A percentile compares a stretch with the other conserved stretches of the same genome.
phyloP scores from a whole-genome alignment of 1,140 invertebrate species.

The Trachelipus rathkii region DNA sequence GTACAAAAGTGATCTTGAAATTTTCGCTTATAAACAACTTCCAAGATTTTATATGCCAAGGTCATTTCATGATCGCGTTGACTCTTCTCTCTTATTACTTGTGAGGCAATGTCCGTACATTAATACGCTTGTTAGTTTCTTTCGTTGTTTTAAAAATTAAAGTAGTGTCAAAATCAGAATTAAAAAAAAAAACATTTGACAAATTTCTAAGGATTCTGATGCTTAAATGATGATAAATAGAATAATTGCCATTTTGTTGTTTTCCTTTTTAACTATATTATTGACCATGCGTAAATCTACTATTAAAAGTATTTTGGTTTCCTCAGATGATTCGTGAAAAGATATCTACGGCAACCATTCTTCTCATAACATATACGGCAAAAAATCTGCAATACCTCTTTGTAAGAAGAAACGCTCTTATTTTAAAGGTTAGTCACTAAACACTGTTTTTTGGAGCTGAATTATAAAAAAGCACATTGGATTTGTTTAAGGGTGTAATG shows the following conservation, averaged over 20 bases:
- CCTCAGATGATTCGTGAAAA: constrained; percentile 67
- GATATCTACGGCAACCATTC: constrained; percentile 71
- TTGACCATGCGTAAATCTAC: too few species aligned
- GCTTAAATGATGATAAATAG: too few species aligned
- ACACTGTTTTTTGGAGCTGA: neutral
- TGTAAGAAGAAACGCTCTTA: constrained; percentile 67
- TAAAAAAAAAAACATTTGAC: too few species aligned
- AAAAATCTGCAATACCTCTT: constrained; percentile 62
- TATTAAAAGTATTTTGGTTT: too few species aligned
- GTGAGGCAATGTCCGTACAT: constrained; percentile 60
- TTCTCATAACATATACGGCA: constrained; percentile 65
- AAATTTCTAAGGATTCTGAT: too few species aligned
- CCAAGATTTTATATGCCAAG: constrained; percentile 59
- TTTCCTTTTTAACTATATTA: too few species aligned
- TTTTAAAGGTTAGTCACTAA: constrained; percentile 51
- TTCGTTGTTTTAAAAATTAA: too few species aligned
- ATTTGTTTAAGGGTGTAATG: neutral
- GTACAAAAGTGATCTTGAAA: constrained; percentile 57
- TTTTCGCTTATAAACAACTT: constrained; percentile 62
- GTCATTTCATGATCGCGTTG: constrained; percentile 62
- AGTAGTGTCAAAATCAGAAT: too few species aligned
- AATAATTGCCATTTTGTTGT: too few species aligned
- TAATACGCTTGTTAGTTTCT: constrained; percentile 58
- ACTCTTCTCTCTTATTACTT: constrained; percentile 61
- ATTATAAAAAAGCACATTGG: neutral